Percentiles rank a stretch among this genome's conserved stretches.
Conservation (phyloP, 2,797 vertebrate genomes). For the Chiroxiphia lanceolata region DNA sequence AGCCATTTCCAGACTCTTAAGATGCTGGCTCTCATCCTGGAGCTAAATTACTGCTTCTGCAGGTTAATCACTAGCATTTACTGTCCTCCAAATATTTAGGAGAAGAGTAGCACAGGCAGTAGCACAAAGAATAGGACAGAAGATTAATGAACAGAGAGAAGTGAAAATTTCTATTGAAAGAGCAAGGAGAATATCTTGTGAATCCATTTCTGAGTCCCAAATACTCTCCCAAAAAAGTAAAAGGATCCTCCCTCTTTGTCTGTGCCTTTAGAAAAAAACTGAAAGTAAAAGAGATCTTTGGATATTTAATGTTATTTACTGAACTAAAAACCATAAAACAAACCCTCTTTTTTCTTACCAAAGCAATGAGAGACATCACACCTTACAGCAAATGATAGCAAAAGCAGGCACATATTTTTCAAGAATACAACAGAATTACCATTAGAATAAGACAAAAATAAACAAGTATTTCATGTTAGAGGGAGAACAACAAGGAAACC, state of each 20-base stretch:
- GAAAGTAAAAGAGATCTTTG: not conserved
- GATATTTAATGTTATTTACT: not conserved
- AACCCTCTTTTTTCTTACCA: not conserved
- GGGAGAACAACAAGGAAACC: not conserved
- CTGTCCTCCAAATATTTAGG: constrained; percentile 29
- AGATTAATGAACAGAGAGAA: constrained; percentile 54
- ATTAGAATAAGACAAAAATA: not conserved
- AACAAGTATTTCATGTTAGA: not conserved
- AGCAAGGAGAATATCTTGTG: not conserved
- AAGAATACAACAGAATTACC: not conserved
- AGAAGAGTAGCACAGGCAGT: constrained; percentile 42
- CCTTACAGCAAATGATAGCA: not conserved
- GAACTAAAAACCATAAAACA: not conserved
- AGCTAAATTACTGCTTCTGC: constrained; percentile 45
- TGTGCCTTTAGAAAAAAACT: not conserved
- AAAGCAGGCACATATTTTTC: not conserved
- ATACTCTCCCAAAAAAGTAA: not conserved
- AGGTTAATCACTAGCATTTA: constrained; percentile 47
- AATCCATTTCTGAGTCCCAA: constrained; percentile 16
- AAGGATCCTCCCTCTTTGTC: not conserved
- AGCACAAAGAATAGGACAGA: constrained; percentile 50
- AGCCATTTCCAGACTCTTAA: constrained; percentile 4
- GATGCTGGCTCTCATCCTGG: constrained; percentile 20
- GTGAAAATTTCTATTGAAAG: constrained; percentile 42
- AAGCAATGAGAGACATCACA: constrained; percentile 16